phyloP scores from a whole-genome alignment of 2,888 invertebrate species.

The Drosophila pullipes region DNA sequence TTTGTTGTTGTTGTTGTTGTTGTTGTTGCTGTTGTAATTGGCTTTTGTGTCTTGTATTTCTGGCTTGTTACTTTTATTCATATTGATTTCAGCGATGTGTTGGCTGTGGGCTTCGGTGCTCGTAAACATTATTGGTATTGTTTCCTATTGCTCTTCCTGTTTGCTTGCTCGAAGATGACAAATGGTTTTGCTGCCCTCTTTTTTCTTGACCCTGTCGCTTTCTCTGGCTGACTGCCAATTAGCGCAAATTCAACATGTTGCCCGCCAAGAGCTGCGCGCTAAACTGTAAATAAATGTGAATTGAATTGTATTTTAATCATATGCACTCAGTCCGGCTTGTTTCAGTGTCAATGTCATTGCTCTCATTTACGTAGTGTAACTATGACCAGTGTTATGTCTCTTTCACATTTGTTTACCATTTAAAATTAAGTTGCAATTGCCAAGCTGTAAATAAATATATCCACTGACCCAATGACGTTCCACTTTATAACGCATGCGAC shows the following conservation, averaged over 20 bases:
- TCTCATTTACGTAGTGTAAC: neutral
- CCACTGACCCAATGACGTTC: conserved; percentile 12
- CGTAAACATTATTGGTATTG: conserved; percentile 45
- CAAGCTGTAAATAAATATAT: conserved; percentile 42
- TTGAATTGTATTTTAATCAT: conserved; percentile 36
- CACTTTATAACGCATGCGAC: conserved; percentile 50
- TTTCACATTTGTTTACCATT: conserved; percentile 16
- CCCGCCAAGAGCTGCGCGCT: conserved; percentile 30
- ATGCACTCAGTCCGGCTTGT: conserved; percentile 7
- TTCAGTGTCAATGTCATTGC: conserved; percentile 51
- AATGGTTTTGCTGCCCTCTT: conserved; percentile 21
- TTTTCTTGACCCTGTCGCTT: neutral
- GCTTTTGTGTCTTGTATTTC: conserved; percentile 27
- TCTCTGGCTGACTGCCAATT: conserved; percentile 55
- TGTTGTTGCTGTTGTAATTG: conserved; percentile 13
- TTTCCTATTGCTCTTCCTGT: conserved; percentile 2
- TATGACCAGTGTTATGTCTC: neutral
- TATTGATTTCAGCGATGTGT: conserved; percentile 2
- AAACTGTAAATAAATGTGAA: conserved; percentile 56
- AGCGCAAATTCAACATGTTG: conserved; percentile 61
- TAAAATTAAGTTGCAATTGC: conserved; percentile 16
- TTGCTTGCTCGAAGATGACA: conserved; percentile 1
- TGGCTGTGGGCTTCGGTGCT: conserved; percentile 18
- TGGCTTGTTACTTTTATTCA: conserved; percentile 21
- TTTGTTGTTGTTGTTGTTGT: neutral